Conservation (phyloP, 1,140 invertebrate species). For the Drosophila arawakana region DNA sequence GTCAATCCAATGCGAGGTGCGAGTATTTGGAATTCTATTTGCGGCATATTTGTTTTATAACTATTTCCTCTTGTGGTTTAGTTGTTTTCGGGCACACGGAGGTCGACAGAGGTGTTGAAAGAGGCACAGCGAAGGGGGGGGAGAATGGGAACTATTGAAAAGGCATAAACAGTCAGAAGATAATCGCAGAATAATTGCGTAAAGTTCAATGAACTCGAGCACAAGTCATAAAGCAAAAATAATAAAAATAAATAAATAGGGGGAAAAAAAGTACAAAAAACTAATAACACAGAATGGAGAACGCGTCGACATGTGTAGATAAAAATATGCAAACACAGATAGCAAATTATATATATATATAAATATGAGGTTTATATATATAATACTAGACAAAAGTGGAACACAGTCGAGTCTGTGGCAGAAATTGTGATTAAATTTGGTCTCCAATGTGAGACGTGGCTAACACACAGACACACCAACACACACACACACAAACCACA, state of each 20-base stretch:
- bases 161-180: slow-evolving; percentile 34
- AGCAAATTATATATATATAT: slow-evolving; percentile 28
- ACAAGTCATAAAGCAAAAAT: slow-evolving; percentile 29
- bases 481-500: slow-evolving; percentile 6
- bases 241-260: slow-evolving; percentile 28
- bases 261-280: slow-evolving; percentile 30
- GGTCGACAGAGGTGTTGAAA: background rate
- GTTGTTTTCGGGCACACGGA: slow-evolving; percentile 5
- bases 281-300: slow-evolving; percentile 9
- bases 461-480: background rate
- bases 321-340: slow-evolving; percentile 64
- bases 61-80: slow-evolving; percentile 4
- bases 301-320: slow-evolving; percentile 35
- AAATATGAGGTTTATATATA: background rate
- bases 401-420: slow-evolving; percentile 13
- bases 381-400: slow-evolving; percentile 7
- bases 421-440: slow-evolving; percentile 38
- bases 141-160: slow-evolving; percentile 5
- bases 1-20: background rate
- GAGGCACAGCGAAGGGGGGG: background rate
- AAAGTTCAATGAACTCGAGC: slow-evolving; percentile 60
- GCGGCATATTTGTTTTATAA: background rate
- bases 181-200: slow-evolving; percentile 76
- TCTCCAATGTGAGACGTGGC: background rate
- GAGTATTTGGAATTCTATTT: slow-evolving; percentile 14